Evolutionary conservation across 2,797 vertebrate species (phyloP).

Genomic region (Garrulus glandarius): DNA sequence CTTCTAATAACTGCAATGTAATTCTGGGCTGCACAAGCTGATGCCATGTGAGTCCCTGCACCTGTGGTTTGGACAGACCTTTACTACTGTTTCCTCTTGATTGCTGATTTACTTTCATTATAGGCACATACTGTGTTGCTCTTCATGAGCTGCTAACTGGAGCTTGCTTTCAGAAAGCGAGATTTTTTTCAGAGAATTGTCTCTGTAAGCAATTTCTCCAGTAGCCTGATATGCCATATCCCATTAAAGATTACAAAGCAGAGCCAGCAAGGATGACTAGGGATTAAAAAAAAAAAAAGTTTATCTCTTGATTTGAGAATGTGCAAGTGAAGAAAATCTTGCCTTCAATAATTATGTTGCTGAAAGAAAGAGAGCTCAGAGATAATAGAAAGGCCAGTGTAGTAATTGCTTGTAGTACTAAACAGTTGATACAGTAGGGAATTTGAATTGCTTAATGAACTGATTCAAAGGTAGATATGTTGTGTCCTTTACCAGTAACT

Average conservation of each 20-base stretch:
- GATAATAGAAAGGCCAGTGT: constrained; percentile 46
- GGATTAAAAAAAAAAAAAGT: background rate
- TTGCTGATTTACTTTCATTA: constrained; percentile 25
- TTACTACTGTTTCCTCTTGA: background rate
- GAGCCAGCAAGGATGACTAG: constrained; percentile 31
- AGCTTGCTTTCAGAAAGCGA: constrained; percentile 24
- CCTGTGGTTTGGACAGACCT: background rate
- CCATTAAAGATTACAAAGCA: constrained; percentile 57
- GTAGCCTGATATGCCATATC: constrained; percentile 35
- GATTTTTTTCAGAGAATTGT: background rate
- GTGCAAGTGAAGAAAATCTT: background rate
- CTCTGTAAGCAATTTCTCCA: constrained; percentile 33
- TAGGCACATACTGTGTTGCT: background rate
- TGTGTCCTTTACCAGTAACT: constrained; percentile 30
- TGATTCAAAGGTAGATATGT: constrained; percentile 32
- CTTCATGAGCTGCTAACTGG: background rate
- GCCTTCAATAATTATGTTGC: constrained; percentile 45
- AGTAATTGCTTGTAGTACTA: constrained; percentile 56
- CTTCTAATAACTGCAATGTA: background rate
- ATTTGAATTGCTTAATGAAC: constrained; percentile 53
- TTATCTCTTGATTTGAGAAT: constrained; percentile 47
- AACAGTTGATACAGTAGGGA: constrained; percentile 35
- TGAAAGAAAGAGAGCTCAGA: constrained; percentile 46
- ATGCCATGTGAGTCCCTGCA: background rate
- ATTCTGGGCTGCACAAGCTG: background rate